Evolutionary conservation across 2,888 invertebrate species (phyloP).

Genomic region (Lepeophtheirus nordmannii): DNA sequence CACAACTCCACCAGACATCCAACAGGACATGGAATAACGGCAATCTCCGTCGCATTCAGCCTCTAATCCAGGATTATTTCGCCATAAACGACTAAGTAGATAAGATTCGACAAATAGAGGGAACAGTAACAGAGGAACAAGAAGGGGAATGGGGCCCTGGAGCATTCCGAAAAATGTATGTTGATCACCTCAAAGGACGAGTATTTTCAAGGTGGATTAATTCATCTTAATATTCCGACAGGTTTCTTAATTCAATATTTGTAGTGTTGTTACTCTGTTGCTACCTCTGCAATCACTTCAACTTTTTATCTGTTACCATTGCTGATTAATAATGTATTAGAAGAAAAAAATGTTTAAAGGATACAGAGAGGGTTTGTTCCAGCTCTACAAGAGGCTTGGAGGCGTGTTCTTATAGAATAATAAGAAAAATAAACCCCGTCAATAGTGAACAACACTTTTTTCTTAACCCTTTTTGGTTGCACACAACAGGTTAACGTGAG

Average conservation of each 20-base stretch:
- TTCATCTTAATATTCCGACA: neutral
- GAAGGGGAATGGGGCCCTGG: neutral
- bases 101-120: neutral
- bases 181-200: neutral
- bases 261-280: neutral
- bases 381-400: neutral
- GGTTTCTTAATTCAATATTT: neutral
- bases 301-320: neutral
- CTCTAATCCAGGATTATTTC: conserved; percentile 30
- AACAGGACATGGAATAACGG: conserved; percentile 78
- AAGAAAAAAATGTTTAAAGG: neutral
- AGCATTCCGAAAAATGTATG: neutral
- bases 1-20: conserved; percentile 71
- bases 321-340: neutral
- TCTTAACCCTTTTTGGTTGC: neutral
- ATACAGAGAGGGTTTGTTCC: neutral
- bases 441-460: neutral
- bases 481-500: neutral
- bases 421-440: neutral
- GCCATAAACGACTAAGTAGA: neutral
- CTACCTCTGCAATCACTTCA: neutral
- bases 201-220: neutral
- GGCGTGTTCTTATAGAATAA: neutral
- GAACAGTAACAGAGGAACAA: neutral
- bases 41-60: conserved; percentile 58